Conservation (phyloP, 1,140 invertebrate genomes). For the Gonatopus flavifemur region DNA sequence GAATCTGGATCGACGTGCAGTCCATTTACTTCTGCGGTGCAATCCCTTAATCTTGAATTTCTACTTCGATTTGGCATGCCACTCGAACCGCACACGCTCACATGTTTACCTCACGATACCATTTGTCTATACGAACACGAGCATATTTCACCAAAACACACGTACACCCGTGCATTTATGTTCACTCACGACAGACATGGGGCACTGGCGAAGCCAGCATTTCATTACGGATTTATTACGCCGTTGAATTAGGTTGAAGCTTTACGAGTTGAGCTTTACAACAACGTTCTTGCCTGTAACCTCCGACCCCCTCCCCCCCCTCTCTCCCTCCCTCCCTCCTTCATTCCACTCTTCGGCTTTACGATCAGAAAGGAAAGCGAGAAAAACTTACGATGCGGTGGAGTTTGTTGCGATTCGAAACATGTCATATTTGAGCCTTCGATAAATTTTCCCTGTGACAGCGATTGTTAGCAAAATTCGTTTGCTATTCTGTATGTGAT, state of each 20-base stretch:
- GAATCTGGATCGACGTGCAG: neutral
- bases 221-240: conserved; percentile 38
- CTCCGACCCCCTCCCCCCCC: too few relatives aligned
- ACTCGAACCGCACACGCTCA: too few relatives aligned
- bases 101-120: too few relatives aligned
- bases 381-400: too few relatives aligned
- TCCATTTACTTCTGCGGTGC: neutral
- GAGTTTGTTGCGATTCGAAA: too few relatives aligned
- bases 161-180: neutral
- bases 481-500: too few relatives aligned
- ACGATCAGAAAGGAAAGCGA: conserved; percentile 9
- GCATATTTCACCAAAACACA: too few relatives aligned
- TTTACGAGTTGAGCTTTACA: conserved; percentile 29
- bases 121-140: too few relatives aligned
- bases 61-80: conserved; percentile 5
- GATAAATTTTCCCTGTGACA: too few relatives aligned
- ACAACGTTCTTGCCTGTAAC: neutral
- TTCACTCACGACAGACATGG: neutral
- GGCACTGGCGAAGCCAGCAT: conserved; percentile 14
- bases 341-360: conserved; percentile 1
- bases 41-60: conserved; percentile 15
- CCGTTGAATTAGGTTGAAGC: conserved; percentile 25
- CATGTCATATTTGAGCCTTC: too few relatives aligned
- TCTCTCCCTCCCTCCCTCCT: too few relatives aligned
- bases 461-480: too few relatives aligned